phyloP scores from a whole-genome alignment of 2,113 vertebrate genomes.

The Festucalex cinctus region DNA sequence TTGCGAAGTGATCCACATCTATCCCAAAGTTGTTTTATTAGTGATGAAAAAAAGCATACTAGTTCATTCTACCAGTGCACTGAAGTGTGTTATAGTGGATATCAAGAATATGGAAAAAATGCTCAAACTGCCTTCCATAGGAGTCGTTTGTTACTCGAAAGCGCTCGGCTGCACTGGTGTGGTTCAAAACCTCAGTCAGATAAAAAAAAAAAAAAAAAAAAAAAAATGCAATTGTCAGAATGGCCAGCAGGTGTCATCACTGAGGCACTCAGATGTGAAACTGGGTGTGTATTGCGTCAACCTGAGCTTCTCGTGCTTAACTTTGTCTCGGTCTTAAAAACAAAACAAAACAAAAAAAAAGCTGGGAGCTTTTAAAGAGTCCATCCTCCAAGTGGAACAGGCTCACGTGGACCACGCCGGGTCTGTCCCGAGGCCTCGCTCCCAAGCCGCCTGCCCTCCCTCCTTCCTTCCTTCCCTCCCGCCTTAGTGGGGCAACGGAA shows the following conservation, averaged over 20 bases:
- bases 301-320: constrained; percentile 24
- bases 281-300: constrained; percentile 2
- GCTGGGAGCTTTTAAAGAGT: background rate
- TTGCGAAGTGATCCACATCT: too few species aligned
- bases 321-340: constrained; percentile 2
- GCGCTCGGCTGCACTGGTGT: background rate
- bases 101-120: background rate
- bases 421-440: constrained; percentile 8
- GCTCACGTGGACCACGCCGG: constrained; percentile 2
- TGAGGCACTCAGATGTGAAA: background rate
- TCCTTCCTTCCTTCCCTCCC: too few species aligned
- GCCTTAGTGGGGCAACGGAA: constrained; percentile 87
- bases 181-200: constrained; percentile 27
- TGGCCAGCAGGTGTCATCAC: constrained; percentile 68
- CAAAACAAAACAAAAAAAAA: background rate
- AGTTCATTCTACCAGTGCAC: background rate
- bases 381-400: constrained; percentile 7
- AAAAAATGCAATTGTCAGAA: constrained; percentile 33
- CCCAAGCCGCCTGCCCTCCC: too few species aligned
- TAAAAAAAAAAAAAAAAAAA: constrained; percentile 29
- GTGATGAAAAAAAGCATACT: too few species aligned
- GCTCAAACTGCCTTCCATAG: background rate
- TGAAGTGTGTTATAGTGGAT: background rate
- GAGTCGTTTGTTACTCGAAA: background rate
- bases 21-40: too few species aligned